A percentile compares a stretch with the other conserved stretches of the same genome.
These are phyloP conservation scores for Apodemia mormo DNA, from an alignment of 2,888 invertebrate genomes.

Conservation along the genomic window DNA sequence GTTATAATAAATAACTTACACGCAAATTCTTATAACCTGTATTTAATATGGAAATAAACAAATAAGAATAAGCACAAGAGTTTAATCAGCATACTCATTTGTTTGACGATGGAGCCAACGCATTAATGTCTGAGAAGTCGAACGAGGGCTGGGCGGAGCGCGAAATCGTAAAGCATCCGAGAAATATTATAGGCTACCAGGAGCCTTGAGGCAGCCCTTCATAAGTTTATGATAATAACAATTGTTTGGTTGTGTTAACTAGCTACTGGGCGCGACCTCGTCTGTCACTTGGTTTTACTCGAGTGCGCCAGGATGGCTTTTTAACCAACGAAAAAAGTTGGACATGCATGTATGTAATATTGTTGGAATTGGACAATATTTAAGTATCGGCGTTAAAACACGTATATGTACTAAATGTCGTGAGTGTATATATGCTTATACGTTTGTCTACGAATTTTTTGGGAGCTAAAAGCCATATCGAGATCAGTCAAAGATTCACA, in stretches of 20 bases:
- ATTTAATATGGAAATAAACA: conserved; percentile 34
- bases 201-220: conserved; percentile 66
- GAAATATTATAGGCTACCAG: conserved; percentile 74
- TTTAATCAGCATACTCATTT: conserved; percentile 74
- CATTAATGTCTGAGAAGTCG: conserved; percentile 44
- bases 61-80: conserved; percentile 52
- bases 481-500: no score
- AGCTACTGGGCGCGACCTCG: conserved; percentile 1
- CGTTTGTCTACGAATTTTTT: no score
- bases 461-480: no score
- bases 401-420: no score
- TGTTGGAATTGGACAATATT: no score
- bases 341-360: no score
- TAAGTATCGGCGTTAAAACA: no score
- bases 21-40: conserved; percentile 26
- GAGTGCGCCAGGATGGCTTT: no score
- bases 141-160: conserved; percentile 58
- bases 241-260: conserved; percentile 1
- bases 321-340: no score
- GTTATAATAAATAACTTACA: conserved; percentile 21
- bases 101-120: conserved; percentile 54
- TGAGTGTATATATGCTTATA: no score
- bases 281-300: background rate
- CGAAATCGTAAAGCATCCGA: conserved; percentile 59
- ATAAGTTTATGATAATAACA: conserved; percentile 70